Base-by-base conservation (phyloP, 2,888 invertebrate genomes). In the Meliscaeva auricollis region DNA sequence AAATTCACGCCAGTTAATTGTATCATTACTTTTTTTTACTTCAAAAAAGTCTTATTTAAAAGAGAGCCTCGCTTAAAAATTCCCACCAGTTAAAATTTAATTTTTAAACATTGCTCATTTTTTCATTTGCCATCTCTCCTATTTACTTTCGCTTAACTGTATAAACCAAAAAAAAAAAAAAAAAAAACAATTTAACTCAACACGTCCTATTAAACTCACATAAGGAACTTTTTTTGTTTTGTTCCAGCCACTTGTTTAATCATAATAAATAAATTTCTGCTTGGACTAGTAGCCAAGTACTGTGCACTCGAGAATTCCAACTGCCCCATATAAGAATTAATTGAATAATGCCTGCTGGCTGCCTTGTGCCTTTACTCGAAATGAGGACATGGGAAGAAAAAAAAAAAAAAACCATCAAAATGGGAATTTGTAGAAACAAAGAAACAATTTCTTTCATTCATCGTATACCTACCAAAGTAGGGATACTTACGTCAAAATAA, bases 341-440 rank as follows among this genome's bases (percentile, higher is more conserved):
- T 64, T 64, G 46, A 64, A 64, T 64, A 46, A 64, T 64, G 64
- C 44, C 46, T 64, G 11, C 64, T 46, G 46, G 46, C 50, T 50
- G 20, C 17, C 64, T n/a, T n/a, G n/a, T 46, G 22, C 8, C 46
- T 46, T 4, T 1, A 26, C n/a, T 3, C 6, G 3, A 35, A 56
- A 56, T 56, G 35, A 35, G 56, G 11, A 56, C 35, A 54, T 50
- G 50, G 32, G 17, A 46, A n/a, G 6, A 13, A 46, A 15, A 15
- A 26, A 20, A 13, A 8, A 4, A 32, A 64, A 46, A 26, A 44
- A 44, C 0, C 5, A 22, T 20, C 22, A 50, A 50, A 20, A 3
- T 1, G 17, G 30, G 7, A 30, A 46, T 46, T 30, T 3, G 9
- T n/a, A 62, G 30, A 64, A 46, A 64, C 17, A 64, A 64, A 64